phyloP scores from a whole-genome alignment of 2,888 invertebrate genomes.

The Epistrophe grossulariae region DNA sequence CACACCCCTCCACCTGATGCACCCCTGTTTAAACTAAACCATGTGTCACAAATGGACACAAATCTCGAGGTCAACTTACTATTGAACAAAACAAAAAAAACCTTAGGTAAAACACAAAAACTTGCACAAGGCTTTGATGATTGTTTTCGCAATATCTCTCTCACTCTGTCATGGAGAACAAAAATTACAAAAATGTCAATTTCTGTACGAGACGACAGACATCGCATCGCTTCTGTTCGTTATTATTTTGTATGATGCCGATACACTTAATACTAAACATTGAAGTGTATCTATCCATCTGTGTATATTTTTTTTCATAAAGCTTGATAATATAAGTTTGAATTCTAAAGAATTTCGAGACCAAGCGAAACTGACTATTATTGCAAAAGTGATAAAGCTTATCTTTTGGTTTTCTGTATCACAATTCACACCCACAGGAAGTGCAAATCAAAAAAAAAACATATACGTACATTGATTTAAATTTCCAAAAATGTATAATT shows the following conservation, averaged over 20 bases:
- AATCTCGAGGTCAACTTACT: slow-evolving; percentile 9
- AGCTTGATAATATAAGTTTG: background rate
- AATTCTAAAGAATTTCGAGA: background rate
- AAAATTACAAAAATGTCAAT: background rate
- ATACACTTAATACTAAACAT: slow-evolving; percentile 1
- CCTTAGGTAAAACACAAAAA: background rate
- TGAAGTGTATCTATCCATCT: background rate
- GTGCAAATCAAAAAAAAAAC: background rate
- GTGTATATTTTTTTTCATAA: background rate
- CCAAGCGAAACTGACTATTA: background rate
- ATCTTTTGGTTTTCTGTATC: background rate
- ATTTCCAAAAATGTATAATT: background rate
- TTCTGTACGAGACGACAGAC: background rate
- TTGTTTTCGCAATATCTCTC: background rate
- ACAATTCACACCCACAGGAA: background rate
- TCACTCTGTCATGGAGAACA: background rate
- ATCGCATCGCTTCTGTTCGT: background rate
- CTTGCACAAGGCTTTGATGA: background rate
- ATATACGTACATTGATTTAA: background rate
- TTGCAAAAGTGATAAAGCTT: slow-evolving; percentile 13
- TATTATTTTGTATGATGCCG: slow-evolving; percentile 1
- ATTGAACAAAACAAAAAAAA: background rate
- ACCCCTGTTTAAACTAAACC: background rate
- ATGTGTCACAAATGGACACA: slow-evolving; percentile 18
- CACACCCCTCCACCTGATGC: background rate